Evolutionary conservation across 1,140 invertebrate genomes (phyloP), one percentile per base, ranked within the genome.

Genomic region (Bombus confusus): DNA sequence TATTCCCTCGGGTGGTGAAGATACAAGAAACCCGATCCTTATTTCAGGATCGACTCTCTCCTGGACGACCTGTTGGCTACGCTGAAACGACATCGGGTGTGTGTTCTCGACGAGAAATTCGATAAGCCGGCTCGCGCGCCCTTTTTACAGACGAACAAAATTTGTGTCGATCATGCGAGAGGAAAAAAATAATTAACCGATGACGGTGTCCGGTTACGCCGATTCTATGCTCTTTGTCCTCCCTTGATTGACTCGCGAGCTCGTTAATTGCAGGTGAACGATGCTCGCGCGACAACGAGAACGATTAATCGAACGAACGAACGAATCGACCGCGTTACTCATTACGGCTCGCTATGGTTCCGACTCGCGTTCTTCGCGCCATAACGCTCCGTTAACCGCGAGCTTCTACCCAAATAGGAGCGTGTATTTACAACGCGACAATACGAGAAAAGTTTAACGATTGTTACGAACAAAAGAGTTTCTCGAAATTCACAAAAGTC

Each of bases 1-100:
- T 88, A 88, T 80, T 74, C 80, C 57, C 64, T 41, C 43, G 3
- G 86, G 39, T 64, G 57, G 77, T 62, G 57, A 39, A 76, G 39
- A 52, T 66, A 37, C 64, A 52, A 47, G 86, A 81, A 88, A 88
- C 87, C 9, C 68, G 85, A 88, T 88, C 87, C 85, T 83, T 83
- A 39, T 79, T 79, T 15, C 74, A 79, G 74, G 73, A 78, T 43
- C 76, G 43, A 34, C 59, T 72, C 43, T 81, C 41, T 10, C 28
- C 15, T 37, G n/a, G 76, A 64, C 85, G 73, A 86, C 80, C 87
- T 80, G 74, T 83, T 86, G 72, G 75, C 84, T 52, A 85, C 76
- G 75, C 12, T 64, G 84, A 47, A 73, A 80, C 83, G 68, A 64
- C 76, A 52, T 59, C 34, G 64, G 6, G 47, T 39, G 12, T 39